A percentile compares a stretch with the other conserved stretches of the same genome.
Conservation (phyloP, 2,888 invertebrate genomes). For the Biston betularia region DNA sequence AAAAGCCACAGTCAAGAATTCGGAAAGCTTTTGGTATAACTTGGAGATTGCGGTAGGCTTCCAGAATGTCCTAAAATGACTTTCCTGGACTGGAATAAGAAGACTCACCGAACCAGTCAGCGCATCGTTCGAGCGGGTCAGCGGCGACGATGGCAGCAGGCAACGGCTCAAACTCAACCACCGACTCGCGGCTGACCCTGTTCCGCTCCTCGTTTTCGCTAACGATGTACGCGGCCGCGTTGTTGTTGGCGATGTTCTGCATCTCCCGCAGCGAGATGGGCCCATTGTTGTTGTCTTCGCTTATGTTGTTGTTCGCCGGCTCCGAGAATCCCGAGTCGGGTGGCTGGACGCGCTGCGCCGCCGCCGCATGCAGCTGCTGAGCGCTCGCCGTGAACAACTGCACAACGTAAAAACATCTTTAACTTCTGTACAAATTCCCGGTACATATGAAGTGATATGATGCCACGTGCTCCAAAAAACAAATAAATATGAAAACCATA, state of each 20-base stretch:
- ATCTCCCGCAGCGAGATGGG: constrained; percentile 84
- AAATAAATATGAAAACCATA: neutral
- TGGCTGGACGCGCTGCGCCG: constrained; percentile 71
- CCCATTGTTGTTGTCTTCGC: constrained; percentile 85
- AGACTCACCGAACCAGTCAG: constrained; percentile 63
- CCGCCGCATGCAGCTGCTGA: constrained; percentile 74
- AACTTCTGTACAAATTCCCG: neutral
- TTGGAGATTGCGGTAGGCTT: neutral
- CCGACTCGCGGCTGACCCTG: constrained; percentile 74
- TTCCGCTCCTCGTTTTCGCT: constrained; percentile 82
- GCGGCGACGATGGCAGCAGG: constrained; percentile 67
- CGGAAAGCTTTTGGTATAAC: neutral
- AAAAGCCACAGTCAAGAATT: no score
- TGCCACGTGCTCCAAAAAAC: neutral
- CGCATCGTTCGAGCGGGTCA: constrained; percentile 75
- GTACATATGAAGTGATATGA: neutral
- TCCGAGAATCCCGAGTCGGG: constrained; percentile 80
- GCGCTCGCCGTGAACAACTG: constrained; percentile 79
- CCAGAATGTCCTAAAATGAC: no score
- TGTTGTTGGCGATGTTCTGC: constrained; percentile 86
- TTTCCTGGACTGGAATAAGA: neutral
- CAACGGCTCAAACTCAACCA: constrained; percentile 79
- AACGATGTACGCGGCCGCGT: constrained; percentile 82
- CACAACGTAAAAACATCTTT: neutral
- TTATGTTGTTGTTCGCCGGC: constrained; percentile 78